A percentile compares a stretch with the other conserved stretches of the same genome.
phyloP scores from a whole-genome alignment of 1,140 invertebrate species.

The Apocrypta bakeri region DNA sequence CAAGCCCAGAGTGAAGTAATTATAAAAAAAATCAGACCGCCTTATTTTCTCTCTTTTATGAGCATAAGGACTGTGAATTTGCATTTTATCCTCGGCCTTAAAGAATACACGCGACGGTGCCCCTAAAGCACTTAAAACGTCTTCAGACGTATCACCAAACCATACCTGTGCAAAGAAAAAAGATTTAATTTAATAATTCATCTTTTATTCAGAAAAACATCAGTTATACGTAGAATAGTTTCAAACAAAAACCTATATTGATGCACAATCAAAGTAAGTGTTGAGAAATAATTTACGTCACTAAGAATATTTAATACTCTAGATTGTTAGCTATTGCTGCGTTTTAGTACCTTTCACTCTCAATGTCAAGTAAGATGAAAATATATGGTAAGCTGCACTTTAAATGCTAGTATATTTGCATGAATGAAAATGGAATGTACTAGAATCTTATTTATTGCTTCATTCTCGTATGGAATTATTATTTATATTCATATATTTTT shows the following conservation, averaged over 20 bases:
- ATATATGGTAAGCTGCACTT: not conserved
- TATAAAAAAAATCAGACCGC: constrained; percentile 95
- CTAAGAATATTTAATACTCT: constrained; percentile 5
- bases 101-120: constrained; percentile 90
- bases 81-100: constrained; percentile 98
- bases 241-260: not conserved
- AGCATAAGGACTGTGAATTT: constrained; percentile 93
- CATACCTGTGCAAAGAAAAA: constrained; percentile 75
- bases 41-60: constrained; percentile 82
- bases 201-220: not conserved
- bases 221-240: not conserved
- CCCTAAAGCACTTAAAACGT: constrained; percentile 87
- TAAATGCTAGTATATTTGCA: not conserved
- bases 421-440: not conserved
- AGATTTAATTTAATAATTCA: not conserved
- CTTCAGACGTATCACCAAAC: constrained; percentile 90
- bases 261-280: not conserved
- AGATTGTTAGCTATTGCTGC: constrained; percentile 1
- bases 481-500: not conserved
- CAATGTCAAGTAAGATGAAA: constrained; percentile 20
- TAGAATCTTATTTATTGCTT: not conserved
- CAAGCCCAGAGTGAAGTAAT: constrained; percentile 96
- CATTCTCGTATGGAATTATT: not conserved
- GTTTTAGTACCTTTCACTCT: constrained; percentile 35
- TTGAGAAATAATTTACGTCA: constrained; percentile 17